Evolutionary conservation across 2,888 invertebrate species (phyloP).

Genomic region (Rhagophthalmus giganteus): DNA sequence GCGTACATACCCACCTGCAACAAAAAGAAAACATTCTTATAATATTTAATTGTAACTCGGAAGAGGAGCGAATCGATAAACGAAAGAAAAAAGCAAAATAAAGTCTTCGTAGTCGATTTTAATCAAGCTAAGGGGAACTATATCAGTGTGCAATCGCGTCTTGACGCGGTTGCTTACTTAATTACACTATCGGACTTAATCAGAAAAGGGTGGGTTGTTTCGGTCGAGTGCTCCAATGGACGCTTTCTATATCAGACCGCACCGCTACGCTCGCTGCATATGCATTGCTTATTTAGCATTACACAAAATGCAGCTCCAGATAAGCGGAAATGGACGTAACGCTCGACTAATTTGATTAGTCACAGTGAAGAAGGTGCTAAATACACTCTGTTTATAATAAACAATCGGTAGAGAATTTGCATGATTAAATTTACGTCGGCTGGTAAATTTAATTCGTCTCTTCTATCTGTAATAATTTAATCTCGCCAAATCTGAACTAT

Average conservation of each 20-base stretch:
- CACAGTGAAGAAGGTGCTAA: constrained; percentile 8
- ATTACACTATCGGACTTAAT: constrained; percentile 26
- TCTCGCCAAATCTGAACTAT: no score
- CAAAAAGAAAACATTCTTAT: constrained; percentile 10
- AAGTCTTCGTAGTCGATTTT: constrained; percentile 9
- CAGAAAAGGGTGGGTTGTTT: constrained; percentile 21
- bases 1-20: constrained; percentile 20
- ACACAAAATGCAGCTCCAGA: constrained; percentile 18
- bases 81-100: neutral
- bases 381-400: constrained; percentile 1
- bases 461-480: no score
- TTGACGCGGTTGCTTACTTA: constrained; percentile 27
- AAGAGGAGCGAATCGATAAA: constrained; percentile 2
- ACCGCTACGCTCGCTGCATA: constrained; percentile 24
- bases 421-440: neutral
- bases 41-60: neutral
- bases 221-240: constrained; percentile 10
- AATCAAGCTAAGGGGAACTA: constrained; percentile 17
- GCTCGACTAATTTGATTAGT: constrained; percentile 23
- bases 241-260: constrained; percentile 22
- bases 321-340: constrained; percentile 17
- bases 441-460: no score
- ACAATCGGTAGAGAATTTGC: neutral
- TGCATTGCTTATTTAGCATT: constrained; percentile 27
- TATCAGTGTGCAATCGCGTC: constrained; percentile 19